Percentiles rank a stretch among this genome's conserved stretches.
Conservation (phyloP, 2,797 vertebrate genomes). For the Sparidentex hasta region DNA sequence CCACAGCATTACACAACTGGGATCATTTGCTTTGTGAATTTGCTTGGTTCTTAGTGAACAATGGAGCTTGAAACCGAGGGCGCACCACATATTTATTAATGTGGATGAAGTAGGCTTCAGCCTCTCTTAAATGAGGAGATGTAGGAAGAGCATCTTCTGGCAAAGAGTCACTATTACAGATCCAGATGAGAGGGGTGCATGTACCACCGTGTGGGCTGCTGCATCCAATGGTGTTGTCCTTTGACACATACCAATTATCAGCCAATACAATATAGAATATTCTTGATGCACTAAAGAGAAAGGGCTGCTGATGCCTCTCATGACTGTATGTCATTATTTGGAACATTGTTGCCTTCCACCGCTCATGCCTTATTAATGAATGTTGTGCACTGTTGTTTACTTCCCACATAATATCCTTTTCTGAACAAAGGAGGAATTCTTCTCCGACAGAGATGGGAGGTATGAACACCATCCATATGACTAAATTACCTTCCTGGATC, state of each 20-base stretch:
- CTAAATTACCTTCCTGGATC: neutral
- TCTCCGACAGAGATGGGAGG: slow-evolving; percentile 18
- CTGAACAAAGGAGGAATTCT: slow-evolving; percentile 7
- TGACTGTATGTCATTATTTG: slow-evolving; percentile 36
- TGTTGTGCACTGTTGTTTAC: slow-evolving; percentile 14
- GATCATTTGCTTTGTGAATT: too few species aligned
- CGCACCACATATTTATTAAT: too few species aligned
- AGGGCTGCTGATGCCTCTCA: slow-evolving; percentile 34
- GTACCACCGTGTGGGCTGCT: neutral
- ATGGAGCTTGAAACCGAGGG: too few species aligned
- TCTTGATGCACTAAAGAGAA: slow-evolving; percentile 39
- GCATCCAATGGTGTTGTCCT: slow-evolving; percentile 15
- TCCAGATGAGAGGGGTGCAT: too few species aligned
- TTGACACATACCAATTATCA: neutral
- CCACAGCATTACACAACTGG: too few species aligned
- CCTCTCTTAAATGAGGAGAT: too few species aligned
- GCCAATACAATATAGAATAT: slow-evolving; percentile 10
- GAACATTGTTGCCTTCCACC: slow-evolving; percentile 31
- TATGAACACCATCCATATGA: neutral
- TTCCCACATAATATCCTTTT: slow-evolving; percentile 18
- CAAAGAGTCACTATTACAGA: too few species aligned
- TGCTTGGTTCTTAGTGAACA: too few species aligned
- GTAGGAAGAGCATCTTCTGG: too few species aligned
- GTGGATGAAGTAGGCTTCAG: too few species aligned
- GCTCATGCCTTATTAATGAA: slow-evolving; percentile 9